Conservation (phyloP, 2,888 invertebrate species). For the Orchestes rusci region DNA sequence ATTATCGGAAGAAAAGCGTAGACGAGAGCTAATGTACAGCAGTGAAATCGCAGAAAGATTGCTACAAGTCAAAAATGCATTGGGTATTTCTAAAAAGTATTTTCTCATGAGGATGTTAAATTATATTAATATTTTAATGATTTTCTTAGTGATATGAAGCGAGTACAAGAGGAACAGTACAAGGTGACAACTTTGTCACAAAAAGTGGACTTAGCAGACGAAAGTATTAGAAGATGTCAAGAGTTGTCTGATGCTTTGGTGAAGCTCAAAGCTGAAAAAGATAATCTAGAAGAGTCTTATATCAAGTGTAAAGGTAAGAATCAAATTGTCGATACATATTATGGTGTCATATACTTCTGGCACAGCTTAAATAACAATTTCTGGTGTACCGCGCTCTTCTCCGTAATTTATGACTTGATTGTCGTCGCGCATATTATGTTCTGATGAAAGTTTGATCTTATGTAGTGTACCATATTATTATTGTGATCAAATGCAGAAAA, state of each 20-base stretch:
- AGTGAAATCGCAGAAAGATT: constrained; percentile 30
- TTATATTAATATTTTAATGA: neutral
- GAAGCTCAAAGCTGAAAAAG: constrained; percentile 25
- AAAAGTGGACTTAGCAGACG: constrained; percentile 22
- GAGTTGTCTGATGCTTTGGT: constrained; percentile 23
- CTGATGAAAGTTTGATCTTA: too few species aligned
- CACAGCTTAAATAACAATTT: too few species aligned
- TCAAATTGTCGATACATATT: too few species aligned
- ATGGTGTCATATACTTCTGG: too few species aligned
- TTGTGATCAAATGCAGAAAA: too few species aligned
- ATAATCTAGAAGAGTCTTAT: constrained; percentile 27
- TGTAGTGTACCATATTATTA: too few species aligned
- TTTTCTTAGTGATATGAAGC: constrained; percentile 25
- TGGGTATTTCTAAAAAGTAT: too few species aligned
- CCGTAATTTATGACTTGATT: too few species aligned
- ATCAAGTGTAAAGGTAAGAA: constrained; percentile 26
- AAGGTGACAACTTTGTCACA: constrained; percentile 22
- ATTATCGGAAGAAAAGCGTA: constrained; percentile 30
- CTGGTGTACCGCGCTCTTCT: too few species aligned
- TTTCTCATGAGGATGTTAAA: constrained; percentile 22
- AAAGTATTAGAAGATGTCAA: constrained; percentile 24
- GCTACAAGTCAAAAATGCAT: constrained; percentile 26
- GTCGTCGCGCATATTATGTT: too few species aligned
- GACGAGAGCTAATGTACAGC: constrained; percentile 28
- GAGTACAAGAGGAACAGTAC: constrained; percentile 22